Conservation (phyloP, 1,140 invertebrate genomes). For the Rhizoglyphus robini region DNA sequence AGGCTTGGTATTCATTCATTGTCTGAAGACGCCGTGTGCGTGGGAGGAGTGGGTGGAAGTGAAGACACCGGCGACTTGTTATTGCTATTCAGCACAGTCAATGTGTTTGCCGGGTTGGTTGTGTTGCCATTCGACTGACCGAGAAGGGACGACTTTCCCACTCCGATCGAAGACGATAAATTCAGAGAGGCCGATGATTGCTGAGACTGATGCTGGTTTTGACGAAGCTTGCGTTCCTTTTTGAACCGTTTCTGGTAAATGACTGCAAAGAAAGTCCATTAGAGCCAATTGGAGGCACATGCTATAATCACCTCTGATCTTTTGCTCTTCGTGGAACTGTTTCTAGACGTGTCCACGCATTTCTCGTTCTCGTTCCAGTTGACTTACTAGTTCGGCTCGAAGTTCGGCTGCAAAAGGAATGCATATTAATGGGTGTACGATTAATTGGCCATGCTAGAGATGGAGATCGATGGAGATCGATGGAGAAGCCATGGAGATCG, state of each 20-base stretch:
- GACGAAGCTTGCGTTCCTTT: constrained; percentile 21
- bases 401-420: constrained; percentile 24
- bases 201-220: constrained; percentile 21
- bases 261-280: constrained; percentile 10
- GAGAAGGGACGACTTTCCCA: constrained; percentile 31
- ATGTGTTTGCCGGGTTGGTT: not conserved
- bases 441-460: not conserved
- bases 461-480: too few species aligned
- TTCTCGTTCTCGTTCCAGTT: constrained; percentile 75
- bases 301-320: constrained; percentile 52
- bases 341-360: constrained; percentile 79
- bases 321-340: constrained; percentile 81
- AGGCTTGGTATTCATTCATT: constrained; percentile 32
- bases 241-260: constrained; percentile 23
- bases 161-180: constrained; percentile 40
- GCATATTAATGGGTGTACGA: not conserved
- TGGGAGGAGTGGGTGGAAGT: constrained; percentile 9
- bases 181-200: constrained; percentile 23
- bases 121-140: not conserved
- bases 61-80: not conserved
- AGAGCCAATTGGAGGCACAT: not conserved
- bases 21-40: constrained; percentile 31
- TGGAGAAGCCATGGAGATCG: too few species aligned
- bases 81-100: constrained; percentile 43
- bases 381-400: constrained; percentile 84